Evolutionary conservation across 2,888 invertebrate species (phyloP).

Genomic region (Drosophila putrida): DNA sequence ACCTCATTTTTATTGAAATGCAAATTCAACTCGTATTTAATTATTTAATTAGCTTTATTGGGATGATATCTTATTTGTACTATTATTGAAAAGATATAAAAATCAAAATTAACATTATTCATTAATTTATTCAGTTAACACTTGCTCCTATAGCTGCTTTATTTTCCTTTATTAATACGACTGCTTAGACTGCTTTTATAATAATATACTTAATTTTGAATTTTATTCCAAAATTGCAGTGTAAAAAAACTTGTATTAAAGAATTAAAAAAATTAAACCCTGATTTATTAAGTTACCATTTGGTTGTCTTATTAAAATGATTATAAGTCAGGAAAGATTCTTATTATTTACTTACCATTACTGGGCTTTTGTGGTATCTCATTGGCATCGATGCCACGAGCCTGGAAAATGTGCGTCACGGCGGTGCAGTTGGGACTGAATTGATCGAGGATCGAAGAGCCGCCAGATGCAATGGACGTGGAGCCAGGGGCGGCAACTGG

Average conservation of each 20-base stretch:
- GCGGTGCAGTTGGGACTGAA: slow-evolving; percentile 86
- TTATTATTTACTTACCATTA: slow-evolving; percentile 85
- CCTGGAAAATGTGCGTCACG: slow-evolving; percentile 86
- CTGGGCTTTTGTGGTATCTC: slow-evolving; percentile 86
- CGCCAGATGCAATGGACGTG: slow-evolving; percentile 21
- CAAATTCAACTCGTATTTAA: neutral
- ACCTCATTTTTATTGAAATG: neutral
- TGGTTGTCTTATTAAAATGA: too few relatives aligned
- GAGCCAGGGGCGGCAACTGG: slow-evolving; percentile 48
- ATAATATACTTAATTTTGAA: too few relatives aligned
- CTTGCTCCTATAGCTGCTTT: too few relatives aligned
- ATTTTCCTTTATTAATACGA: too few relatives aligned
- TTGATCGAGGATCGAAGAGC: slow-evolving; percentile 82
- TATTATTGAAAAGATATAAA: too few relatives aligned
- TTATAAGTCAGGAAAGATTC: neutral
- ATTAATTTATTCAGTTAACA: too few relatives aligned
- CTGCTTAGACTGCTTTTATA: too few relatives aligned
- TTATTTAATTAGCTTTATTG: neutral
- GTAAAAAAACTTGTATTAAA: too few relatives aligned
- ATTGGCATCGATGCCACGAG: slow-evolving; percentile 86
- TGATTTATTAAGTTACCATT: too few relatives aligned
- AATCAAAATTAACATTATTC: too few relatives aligned
- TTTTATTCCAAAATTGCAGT: too few relatives aligned
- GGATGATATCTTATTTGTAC: neutral
- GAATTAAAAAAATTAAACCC: too few relatives aligned